phyloP scores from a whole-genome alignment of 1,140 invertebrate genomes.

The Ceratosolen solmsi region DNA sequence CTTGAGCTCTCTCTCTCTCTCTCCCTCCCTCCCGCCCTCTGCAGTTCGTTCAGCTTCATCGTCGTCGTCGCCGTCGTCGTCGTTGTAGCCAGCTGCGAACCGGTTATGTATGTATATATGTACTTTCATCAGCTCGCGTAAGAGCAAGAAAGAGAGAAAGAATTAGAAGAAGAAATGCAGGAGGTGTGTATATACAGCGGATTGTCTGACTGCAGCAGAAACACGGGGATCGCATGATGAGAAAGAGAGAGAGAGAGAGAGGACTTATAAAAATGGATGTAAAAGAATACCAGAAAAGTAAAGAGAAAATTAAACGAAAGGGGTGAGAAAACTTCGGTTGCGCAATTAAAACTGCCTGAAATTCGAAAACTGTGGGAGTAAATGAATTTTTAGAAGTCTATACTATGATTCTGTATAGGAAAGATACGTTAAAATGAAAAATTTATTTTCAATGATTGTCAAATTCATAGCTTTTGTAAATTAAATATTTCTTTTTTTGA shows the following conservation, averaged over 20 bases:
- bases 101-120: constrained; percentile 43
- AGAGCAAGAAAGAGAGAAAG: constrained; percentile 5
- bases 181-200: neutral
- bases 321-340: neutral
- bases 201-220: neutral
- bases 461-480: too few relatives aligned
- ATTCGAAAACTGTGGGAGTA: neutral
- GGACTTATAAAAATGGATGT: neutral
- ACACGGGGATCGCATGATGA: neutral
- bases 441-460: too few relatives aligned
- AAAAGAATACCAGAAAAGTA: neutral
- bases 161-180: neutral
- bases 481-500: too few relatives aligned
- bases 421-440: too few relatives aligned
- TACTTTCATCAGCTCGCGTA: constrained; percentile 41
- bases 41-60: neutral
- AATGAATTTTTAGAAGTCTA: too few relatives aligned
- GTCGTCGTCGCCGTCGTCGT: constrained; percentile 13
- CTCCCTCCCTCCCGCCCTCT: neutral
- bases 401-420: too few relatives aligned
- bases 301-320: constrained; percentile 32
- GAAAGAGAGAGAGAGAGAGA: constrained; percentile 12
- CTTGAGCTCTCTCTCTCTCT: constrained; percentile 20
- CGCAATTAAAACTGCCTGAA: neutral
- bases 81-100: constrained; percentile 44